Conservation (phyloP, 2,113 vertebrate genomes). For the Elgaria multicarinata region DNA sequence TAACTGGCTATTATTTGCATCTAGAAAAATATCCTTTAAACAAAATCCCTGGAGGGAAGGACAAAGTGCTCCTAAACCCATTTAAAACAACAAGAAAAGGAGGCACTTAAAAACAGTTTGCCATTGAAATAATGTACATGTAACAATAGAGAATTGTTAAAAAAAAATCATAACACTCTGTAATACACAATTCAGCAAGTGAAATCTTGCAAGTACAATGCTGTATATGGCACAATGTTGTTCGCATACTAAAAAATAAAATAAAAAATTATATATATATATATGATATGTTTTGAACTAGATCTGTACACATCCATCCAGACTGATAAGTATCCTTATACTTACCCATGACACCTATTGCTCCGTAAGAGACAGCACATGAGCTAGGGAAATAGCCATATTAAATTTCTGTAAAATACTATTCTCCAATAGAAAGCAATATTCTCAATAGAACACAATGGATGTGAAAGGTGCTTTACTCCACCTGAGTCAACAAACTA, state of each 20-base stretch:
- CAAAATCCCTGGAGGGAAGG: neutral
- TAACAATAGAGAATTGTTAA: neutral
- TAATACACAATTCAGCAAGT: neutral
- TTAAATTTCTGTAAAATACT: neutral
- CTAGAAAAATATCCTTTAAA: neutral
- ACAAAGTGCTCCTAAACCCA: neutral
- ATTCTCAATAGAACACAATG: too few relatives aligned
- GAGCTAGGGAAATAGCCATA: neutral
- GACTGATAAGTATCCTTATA: neutral
- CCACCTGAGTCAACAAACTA: neutral
- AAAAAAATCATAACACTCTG: neutral
- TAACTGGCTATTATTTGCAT: neutral
- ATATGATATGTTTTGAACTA: neutral
- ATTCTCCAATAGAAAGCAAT: neutral
- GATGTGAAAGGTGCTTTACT: neutral
- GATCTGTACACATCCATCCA: too few relatives aligned
- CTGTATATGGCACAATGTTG: neutral
- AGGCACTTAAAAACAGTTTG: too few relatives aligned
- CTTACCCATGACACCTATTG: neutral
- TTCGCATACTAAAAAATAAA: neutral
- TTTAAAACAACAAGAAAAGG: neutral
- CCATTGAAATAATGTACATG: too few relatives aligned
- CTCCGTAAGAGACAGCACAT: neutral
- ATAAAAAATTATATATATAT: neutral
- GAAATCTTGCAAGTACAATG: neutral